These are phyloP conservation scores for Lepidonotus clava DNA, from an alignment of 2,888 invertebrate species.

Conservation along the genomic window DNA sequence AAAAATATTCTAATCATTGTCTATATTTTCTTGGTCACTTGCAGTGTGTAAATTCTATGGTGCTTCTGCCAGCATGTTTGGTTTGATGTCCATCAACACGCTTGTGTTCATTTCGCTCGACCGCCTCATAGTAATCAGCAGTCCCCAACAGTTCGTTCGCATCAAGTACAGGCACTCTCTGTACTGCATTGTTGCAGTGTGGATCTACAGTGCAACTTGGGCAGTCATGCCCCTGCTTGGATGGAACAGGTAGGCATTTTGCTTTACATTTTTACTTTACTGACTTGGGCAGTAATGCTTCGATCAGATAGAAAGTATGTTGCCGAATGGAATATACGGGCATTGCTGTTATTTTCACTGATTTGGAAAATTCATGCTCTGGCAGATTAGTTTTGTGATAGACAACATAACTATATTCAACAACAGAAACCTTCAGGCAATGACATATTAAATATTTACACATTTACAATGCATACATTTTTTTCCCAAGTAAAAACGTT, in stretches of 20 bases:
- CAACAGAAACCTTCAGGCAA: too few relatives aligned
- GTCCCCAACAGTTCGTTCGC: neutral
- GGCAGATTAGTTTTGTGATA: too few relatives aligned
- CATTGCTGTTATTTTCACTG: too few relatives aligned
- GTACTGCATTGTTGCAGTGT: neutral
- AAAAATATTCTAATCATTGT: neutral
- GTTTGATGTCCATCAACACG: constrained; percentile 59
- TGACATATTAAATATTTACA: too few relatives aligned
- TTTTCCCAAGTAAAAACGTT: too few relatives aligned
- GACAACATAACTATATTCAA: too few relatives aligned
- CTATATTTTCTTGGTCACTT: neutral
- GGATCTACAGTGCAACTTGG: constrained; percentile 53
- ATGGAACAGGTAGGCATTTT: constrained; percentile 53
- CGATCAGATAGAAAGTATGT: too few relatives aligned
- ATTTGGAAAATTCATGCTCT: too few relatives aligned
- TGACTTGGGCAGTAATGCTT: too few relatives aligned
- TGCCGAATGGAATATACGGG: too few relatives aligned
- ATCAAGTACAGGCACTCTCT: neutral
- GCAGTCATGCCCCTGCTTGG: constrained; percentile 53
- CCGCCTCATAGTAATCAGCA: constrained; percentile 53
- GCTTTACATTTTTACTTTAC: too few relatives aligned
- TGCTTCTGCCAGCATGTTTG: constrained; percentile 51
- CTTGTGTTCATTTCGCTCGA: constrained; percentile 58
- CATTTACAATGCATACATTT: too few relatives aligned
- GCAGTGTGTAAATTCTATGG: constrained; percentile 58